Conservation (phyloP, 2,113 vertebrate species). For the Planiliza haematocheilus region DNA sequence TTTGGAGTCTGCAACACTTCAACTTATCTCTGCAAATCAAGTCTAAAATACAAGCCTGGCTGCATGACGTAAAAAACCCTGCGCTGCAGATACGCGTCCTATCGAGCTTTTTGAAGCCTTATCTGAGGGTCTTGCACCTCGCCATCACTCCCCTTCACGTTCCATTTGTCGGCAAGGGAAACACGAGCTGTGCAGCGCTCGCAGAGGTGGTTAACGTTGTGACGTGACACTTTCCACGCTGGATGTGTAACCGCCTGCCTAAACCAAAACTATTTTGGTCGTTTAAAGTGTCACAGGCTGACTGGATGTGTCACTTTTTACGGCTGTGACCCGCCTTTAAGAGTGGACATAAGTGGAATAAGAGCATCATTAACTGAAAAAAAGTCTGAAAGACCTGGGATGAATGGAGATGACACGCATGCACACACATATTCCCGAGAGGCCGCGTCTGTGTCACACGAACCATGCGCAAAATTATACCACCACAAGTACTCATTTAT, state of each 20-base stretch:
- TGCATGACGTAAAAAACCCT: constrained; percentile 65
- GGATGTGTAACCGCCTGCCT: neutral
- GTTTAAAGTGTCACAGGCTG: neutral
- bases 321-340: constrained; percentile 7
- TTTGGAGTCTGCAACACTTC: constrained; percentile 58
- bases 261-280: neutral
- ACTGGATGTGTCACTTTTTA: neutral
- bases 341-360: neutral
- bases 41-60: constrained; percentile 63
- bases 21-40: constrained; percentile 76
- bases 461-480: constrained; percentile 27
- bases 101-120: constrained; percentile 76
- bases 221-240: constrained; percentile 14
- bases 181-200: constrained; percentile 18
- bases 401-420: constrained; percentile 14
- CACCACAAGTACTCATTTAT: constrained; percentile 33
- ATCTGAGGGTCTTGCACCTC: constrained; percentile 66
- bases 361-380: constrained; percentile 29
- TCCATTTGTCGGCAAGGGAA: constrained; percentile 45
- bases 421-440: neutral
- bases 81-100: constrained; percentile 58
- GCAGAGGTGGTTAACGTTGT: constrained; percentile 18
- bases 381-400: constrained; percentile 36
- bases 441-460: constrained; percentile 4
- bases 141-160: constrained; percentile 60